Conservation (phyloP, 2,113 vertebrate species). For the Phylloscopus trochilus region DNA sequence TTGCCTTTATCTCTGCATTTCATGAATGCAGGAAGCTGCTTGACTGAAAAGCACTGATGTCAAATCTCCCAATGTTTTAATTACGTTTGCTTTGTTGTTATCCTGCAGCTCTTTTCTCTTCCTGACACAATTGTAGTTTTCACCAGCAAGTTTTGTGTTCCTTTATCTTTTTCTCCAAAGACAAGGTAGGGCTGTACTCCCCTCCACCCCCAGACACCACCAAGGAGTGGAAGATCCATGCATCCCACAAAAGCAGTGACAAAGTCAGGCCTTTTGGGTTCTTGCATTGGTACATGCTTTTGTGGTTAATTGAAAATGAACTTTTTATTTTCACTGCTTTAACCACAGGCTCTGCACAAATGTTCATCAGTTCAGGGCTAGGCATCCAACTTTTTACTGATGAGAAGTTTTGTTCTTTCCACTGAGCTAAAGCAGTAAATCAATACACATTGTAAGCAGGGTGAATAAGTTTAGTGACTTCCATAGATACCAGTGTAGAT, state of each 20-base stretch:
- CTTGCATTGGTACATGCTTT: background rate
- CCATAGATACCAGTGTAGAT: background rate
- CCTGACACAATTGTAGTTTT: background rate
- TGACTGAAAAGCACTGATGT: background rate
- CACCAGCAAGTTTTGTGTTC: background rate
- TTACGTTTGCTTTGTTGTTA: background rate
- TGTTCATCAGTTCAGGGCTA: background rate
- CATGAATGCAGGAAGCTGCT: background rate
- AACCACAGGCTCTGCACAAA: background rate
- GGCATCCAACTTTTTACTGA: background rate
- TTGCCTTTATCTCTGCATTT: background rate
- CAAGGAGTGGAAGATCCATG: background rate
- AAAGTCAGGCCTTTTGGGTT: background rate
- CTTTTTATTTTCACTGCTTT: background rate
- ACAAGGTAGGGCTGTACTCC: background rate
- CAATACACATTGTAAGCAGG: background rate
- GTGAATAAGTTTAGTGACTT: background rate
- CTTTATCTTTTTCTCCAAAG: background rate
- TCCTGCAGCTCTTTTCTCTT: background rate
- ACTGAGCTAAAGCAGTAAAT: background rate
- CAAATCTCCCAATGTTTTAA: background rate
- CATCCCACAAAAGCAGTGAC: background rate
- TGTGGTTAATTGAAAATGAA: background rate
- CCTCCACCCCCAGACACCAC: background rate
- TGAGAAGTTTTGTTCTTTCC: background rate